These are phyloP conservation scores for Loriculus beryllinus DNA, from an alignment of 2,797 vertebrate genomes.

Conservation along the genomic window DNA sequence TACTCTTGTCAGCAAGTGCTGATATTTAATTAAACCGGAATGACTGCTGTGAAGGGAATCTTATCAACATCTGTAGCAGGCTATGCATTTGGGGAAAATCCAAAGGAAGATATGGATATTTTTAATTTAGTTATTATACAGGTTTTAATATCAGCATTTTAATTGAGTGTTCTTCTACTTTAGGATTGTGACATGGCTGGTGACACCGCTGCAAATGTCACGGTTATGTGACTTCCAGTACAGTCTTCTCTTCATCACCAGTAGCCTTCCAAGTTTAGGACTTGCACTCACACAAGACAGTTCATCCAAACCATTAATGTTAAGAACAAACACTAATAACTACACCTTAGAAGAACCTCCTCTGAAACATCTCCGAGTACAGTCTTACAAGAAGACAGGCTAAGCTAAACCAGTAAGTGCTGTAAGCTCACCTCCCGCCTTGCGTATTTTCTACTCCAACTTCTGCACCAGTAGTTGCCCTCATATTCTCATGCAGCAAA, in stretches of 20 bases:
- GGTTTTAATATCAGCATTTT: neutral
- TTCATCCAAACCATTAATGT: neutral
- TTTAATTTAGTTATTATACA: neutral
- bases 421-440: neutral
- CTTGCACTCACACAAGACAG: neutral
- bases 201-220: neutral
- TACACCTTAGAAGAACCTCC: neutral
- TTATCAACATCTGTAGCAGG: neutral
- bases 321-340: neutral
- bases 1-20: neutral
- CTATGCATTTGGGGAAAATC: neutral
- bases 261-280: neutral
- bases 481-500: neutral
- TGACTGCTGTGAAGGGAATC: neutral
- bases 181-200: neutral
- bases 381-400: neutral
- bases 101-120: neutral
- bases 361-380: neutral
- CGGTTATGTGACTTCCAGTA: neutral
- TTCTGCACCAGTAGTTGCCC: neutral
- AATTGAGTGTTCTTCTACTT: neutral
- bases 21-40: constrained; percentile 1
- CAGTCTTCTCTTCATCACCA: neutral
- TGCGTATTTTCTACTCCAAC: neutral
- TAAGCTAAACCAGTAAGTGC: neutral